Conservation (phyloP, 2,888 invertebrate genomes). For the Chalcis sispes region DNA sequence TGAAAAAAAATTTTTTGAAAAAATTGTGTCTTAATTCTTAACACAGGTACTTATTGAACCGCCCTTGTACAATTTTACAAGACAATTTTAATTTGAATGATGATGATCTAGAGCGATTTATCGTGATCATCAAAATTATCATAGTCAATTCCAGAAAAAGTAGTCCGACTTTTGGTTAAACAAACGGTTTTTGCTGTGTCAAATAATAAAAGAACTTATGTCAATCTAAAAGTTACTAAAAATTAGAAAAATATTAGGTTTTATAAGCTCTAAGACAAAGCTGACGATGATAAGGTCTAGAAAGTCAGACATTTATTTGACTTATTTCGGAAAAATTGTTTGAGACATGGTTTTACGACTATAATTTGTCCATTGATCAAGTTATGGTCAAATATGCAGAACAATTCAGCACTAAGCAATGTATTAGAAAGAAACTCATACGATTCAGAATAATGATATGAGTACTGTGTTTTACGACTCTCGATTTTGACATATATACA, state of each 20-base stretch:
- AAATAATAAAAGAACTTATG: too few species aligned
- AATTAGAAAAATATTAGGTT: slow-evolving; percentile 45
- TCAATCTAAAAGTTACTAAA: too few species aligned
- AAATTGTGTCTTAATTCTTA: too few species aligned
- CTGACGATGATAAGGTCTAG: slow-evolving; percentile 50
- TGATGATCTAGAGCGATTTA: slow-evolving; percentile 3
- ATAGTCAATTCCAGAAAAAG: too few species aligned
- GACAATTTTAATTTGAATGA: background rate
- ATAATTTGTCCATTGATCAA: slow-evolving; percentile 47
- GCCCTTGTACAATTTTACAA: too few species aligned
- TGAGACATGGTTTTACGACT: slow-evolving; percentile 10
- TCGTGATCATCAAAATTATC: background rate
- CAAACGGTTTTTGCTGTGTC: too few species aligned
- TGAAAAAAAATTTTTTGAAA: too few species aligned
- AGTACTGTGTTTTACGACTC: background rate
- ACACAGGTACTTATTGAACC: too few species aligned
- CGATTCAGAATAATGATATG: slow-evolving; percentile 30
- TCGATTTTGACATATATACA: slow-evolving; percentile 29
- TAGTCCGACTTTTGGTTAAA: too few species aligned
- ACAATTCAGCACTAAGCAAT: slow-evolving; percentile 36
- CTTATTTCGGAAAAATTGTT: too few species aligned
- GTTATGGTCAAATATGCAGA: slow-evolving; percentile 51
- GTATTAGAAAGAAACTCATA: slow-evolving; percentile 37
- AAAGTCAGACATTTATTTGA: slow-evolving; percentile 20
- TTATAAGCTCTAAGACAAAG: slow-evolving; percentile 47